Evolutionary conservation across 37 sponge, comb jelly and placozoan genomes (phyloP).

Genomic region (Petrosia ficiformis): DNA sequence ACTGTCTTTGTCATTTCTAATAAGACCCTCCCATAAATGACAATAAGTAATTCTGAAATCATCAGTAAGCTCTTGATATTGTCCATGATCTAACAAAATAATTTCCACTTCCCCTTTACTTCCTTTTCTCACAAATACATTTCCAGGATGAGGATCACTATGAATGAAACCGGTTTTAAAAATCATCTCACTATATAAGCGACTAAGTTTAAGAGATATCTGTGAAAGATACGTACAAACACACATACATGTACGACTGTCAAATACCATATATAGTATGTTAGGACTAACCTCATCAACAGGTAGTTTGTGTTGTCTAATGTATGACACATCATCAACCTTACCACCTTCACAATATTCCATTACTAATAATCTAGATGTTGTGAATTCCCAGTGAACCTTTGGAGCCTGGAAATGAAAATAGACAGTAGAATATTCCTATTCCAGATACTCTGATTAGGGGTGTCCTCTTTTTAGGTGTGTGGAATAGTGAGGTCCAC

Average conservation of each 20-base stretch:
- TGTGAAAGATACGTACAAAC: too few species aligned
- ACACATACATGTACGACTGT: not conserved
- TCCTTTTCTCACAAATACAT: slow-evolving; percentile 70
- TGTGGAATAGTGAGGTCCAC: too few species aligned
- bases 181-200: slow-evolving; percentile 93
- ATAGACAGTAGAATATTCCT: slow-evolving; percentile 1
- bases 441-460: too few species aligned
- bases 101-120: slow-evolving; percentile 44
- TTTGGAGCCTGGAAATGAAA: slow-evolving; percentile 47
- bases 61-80: slow-evolving; percentile 54
- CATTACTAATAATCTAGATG: slow-evolving; percentile 87
- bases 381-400: slow-evolving; percentile 83
- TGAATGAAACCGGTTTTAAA: slow-evolving; percentile 86
- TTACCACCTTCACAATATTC: slow-evolving; percentile 83
- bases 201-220: slow-evolving; percentile 52
- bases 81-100: slow-evolving; percentile 92
- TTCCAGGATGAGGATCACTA: slow-evolving; percentile 98
- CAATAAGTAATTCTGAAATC: slow-evolving; percentile 90
- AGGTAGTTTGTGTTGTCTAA: slow-evolving; percentile 38
- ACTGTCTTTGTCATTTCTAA: slow-evolving; percentile 56
- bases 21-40: slow-evolving; percentile 82
- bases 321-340: slow-evolving; percentile 75
- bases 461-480: too few species aligned
- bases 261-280: too few species aligned
- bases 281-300: slow-evolving; percentile 76